A percentile compares a stretch with the other conserved stretches of the same genome.
Conservation (phyloP, 64 coral and sea anemone species). For the Trachythela sp. region DNA sequence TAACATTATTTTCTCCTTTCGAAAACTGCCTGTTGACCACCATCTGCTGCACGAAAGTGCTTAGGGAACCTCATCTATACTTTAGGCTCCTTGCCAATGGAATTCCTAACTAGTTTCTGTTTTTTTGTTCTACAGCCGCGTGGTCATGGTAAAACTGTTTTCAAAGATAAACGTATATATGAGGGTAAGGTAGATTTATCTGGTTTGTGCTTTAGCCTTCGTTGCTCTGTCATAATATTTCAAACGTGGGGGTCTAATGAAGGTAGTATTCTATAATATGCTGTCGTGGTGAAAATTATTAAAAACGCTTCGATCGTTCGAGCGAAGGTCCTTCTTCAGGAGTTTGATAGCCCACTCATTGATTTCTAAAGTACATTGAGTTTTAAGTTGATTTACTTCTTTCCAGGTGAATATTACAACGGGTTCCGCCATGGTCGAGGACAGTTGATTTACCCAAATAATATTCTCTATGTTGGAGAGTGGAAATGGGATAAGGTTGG, state of each 20-base stretch:
- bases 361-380: not conserved
- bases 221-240: not conserved
- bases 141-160: constrained; percentile 67
- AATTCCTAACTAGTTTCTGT: not conserved
- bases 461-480: not conserved
- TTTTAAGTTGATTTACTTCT: not conserved
- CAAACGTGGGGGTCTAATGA: too few relatives aligned
- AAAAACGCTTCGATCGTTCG: not conserved
- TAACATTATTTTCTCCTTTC: too few relatives aligned
- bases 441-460: not conserved
- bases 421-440: not conserved
- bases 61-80: too few relatives aligned
- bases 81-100: too few relatives aligned
- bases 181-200: constrained; percentile 48
- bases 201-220: not conserved
- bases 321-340: too few relatives aligned
- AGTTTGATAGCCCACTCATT: too few relatives aligned
- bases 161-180: constrained; percentile 59
- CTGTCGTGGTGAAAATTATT: too few relatives aligned
- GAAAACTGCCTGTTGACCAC: too few relatives aligned
- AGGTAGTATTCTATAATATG: too few relatives aligned
- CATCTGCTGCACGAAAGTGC: too few relatives aligned
- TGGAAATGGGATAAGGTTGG: constrained; percentile 9
- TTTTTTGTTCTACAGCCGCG: constrained; percentile 45
- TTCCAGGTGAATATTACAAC: not conserved